A percentile compares a stretch with the other conserved stretches of the same genome.
Evolutionary conservation across 2,888 invertebrate genomes (phyloP).

Genomic region (Melanophora roralis): DNA sequence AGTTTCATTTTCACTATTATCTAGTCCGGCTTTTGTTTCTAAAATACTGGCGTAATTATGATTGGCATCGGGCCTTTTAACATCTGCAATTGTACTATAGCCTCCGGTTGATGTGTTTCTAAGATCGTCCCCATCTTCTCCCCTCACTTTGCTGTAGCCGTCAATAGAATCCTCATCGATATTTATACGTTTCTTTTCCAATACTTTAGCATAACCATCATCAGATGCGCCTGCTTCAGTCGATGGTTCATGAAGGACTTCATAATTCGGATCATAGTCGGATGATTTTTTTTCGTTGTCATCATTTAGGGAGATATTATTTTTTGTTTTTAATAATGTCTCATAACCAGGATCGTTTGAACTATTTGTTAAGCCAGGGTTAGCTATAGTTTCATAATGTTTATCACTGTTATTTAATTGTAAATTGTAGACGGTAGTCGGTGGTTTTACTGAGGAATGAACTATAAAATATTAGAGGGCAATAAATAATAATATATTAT

Average conservation of each 20-base stretch:
- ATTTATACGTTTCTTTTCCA: constrained; percentile 71
- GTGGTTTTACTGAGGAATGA: constrained; percentile 60
- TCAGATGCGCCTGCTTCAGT: constrained; percentile 73
- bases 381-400: constrained; percentile 72
- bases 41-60: constrained; percentile 76
- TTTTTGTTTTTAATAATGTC: constrained; percentile 78
- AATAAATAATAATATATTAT: background rate
- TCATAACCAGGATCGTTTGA: constrained; percentile 87
- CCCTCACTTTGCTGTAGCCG: constrained; percentile 72
- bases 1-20: constrained; percentile 33
- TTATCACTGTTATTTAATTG: constrained; percentile 66
- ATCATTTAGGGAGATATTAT: constrained; percentile 57
- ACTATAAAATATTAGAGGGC: constrained; percentile 38
- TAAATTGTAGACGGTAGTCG: constrained; percentile 58
- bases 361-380: constrained; percentile 75
- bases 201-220: constrained; percentile 77
- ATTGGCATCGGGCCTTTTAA: constrained; percentile 67
- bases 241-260: constrained; percentile 82
- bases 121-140: constrained; percentile 66
- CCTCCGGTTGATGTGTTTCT: constrained; percentile 65
- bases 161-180: constrained; percentile 66
- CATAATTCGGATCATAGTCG: constrained; percentile 88
- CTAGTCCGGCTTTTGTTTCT: constrained; percentile 68
- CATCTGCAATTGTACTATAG: constrained; percentile 74
- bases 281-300: constrained; percentile 76